Conservation (phyloP, 2,888 invertebrate genomes). For the Lochmaea capreae region DNA sequence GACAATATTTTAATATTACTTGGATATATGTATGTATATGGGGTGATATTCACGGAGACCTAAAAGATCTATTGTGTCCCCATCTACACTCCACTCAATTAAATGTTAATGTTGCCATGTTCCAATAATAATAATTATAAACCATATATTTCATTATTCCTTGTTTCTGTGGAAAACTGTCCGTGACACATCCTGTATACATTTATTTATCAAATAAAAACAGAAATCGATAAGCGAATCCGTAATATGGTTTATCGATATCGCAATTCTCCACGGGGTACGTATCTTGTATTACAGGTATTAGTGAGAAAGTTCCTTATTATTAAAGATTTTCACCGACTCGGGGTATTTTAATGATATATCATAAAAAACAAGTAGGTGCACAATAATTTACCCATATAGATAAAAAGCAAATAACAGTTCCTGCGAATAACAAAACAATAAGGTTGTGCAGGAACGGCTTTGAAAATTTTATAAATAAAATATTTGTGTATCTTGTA, state of each 20-base stretch:
- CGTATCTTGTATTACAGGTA: constrained; percentile 23
- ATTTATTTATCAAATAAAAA: constrained; percentile 6
- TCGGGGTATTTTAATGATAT: constrained; percentile 38
- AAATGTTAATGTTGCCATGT: no score
- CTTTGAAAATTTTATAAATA: not conserved
- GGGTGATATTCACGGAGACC: no score
- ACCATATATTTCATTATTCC: no score
- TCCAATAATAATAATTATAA: no score
- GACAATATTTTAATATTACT: no score
- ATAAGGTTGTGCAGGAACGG: constrained; percentile 22
- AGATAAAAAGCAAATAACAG: constrained; percentile 36
- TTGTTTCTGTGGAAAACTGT: not conserved
- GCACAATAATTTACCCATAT: constrained; percentile 39
- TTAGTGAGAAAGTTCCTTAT: constrained; percentile 28
- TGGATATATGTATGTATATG: no score
- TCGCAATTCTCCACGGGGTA: constrained; percentile 27
- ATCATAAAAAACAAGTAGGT: constrained; percentile 24
- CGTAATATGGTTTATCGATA: constrained; percentile 13
- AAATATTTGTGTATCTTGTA: not conserved
- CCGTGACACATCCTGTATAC: not conserved
- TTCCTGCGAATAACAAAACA: constrained; percentile 30
- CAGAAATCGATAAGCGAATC: constrained; percentile 20
- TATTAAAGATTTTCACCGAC: constrained; percentile 21
- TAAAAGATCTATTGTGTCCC: no score
- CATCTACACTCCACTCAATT: no score